Conservation (phyloP, 2,113 vertebrate genomes). For the Phyllostomus discolor region DNA sequence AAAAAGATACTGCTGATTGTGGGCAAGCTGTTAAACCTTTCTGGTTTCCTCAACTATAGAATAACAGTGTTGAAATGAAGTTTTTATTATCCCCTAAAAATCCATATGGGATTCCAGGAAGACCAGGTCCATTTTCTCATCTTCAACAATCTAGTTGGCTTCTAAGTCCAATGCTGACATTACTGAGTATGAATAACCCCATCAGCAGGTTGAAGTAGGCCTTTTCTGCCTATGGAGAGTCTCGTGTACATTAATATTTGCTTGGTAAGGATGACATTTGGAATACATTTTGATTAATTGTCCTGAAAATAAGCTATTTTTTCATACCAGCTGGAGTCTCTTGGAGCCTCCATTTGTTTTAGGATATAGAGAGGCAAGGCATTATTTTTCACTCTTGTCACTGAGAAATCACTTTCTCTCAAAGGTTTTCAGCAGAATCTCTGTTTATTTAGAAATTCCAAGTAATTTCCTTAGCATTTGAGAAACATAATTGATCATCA, state of each 20-base stretch:
- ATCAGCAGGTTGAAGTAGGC: background rate
- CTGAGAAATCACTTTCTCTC: constrained; percentile 22
- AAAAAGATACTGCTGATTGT: background rate
- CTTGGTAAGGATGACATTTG: constrained; percentile 33
- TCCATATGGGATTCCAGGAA: background rate
- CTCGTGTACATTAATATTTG: constrained; percentile 19
- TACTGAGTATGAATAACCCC: background rate
- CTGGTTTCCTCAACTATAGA: background rate
- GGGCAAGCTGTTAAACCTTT: background rate
- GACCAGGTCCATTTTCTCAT: background rate
- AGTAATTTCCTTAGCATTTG: background rate
- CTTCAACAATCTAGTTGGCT: background rate
- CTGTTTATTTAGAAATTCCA: constrained; percentile 17
- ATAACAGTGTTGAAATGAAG: background rate
- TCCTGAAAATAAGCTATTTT: constrained; percentile 36
- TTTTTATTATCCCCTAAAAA: background rate
- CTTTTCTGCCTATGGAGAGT: background rate
- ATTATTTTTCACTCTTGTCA: constrained; percentile 25
- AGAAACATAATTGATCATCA: background rate
- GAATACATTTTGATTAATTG: constrained; percentile 44
- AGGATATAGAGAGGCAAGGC: background rate
- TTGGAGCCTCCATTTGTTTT: background rate
- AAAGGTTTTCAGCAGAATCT: background rate
- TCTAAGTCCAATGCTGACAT: background rate
- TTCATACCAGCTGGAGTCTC: background rate